Percentiles rank a stretch among this genome's conserved stretches.
Conservation (phyloP, 1,140 invertebrate genomes). For the Drosophila pruinosa region DNA sequence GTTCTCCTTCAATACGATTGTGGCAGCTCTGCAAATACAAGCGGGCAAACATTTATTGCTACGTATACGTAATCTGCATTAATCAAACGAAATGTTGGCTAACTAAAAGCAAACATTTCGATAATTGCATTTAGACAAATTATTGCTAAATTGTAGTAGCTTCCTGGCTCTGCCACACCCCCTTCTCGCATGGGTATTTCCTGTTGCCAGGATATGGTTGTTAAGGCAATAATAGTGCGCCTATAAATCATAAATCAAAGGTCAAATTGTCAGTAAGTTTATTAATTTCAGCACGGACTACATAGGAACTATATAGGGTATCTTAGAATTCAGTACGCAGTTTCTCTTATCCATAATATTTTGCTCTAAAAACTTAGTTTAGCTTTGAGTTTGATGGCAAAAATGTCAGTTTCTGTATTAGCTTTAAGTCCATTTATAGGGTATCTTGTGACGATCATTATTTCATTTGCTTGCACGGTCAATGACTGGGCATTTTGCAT, state of each 20-base stretch:
- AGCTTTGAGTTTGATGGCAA: too few species aligned
- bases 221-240: too few species aligned
- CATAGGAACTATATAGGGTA: too few species aligned
- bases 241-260: too few species aligned
- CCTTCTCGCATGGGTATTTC: not conserved
- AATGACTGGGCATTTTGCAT: constrained; percentile 13
- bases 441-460: not conserved
- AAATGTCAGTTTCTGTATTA: too few species aligned
- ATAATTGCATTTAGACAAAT: constrained; percentile 21
- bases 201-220: not conserved
- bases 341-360: too few species aligned
- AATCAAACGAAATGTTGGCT: not conserved
- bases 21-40: constrained; percentile 88
- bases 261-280: too few species aligned
- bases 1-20: constrained; percentile 92
- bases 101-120: constrained; percentile 20
- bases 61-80: constrained; percentile 1
- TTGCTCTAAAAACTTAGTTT: too few species aligned
- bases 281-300: too few species aligned
- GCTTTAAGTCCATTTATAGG: not conserved
- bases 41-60: not conserved
- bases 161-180: not conserved
- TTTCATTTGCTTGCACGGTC: not conserved
- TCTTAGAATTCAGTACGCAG: too few species aligned
- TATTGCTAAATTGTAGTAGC: constrained; percentile 1